Percentiles rank a stretch among this genome's conserved stretches.
Conservation (phyloP, 2,797 vertebrate species). For the Sebastes alutus region DNA sequence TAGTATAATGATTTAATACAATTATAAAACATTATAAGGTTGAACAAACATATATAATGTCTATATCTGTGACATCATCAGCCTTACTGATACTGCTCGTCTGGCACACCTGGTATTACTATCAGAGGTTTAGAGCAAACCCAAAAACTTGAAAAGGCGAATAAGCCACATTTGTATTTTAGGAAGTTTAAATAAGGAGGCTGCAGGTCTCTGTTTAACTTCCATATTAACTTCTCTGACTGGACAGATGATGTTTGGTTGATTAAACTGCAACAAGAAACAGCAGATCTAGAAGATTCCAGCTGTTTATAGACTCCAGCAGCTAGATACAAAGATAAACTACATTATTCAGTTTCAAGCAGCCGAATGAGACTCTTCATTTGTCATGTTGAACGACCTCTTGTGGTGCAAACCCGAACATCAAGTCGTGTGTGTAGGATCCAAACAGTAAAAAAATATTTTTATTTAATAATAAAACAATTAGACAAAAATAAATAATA, state of each 20-base stretch:
- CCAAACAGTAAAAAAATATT: slow-evolving; percentile 14
- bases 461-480: background rate
- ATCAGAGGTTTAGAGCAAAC: background rate
- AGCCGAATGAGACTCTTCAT: background rate
- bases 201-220: background rate
- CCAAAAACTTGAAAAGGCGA: background rate
- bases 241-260: background rate
- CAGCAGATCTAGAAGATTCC: background rate
- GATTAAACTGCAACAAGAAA: background rate
- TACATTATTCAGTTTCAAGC: too few relatives aligned
- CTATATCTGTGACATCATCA: background rate
- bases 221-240: background rate
- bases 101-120: background rate
- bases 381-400: background rate
- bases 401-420: background rate
- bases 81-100: background rate
- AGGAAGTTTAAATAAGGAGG: background rate
- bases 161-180: background rate
- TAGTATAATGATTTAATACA: background rate
- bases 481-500: slow-evolving; percentile 4
- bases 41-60: background rate
- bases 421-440: background rate
- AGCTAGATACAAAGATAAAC: background rate
- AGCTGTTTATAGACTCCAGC: background rate
- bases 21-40: background rate